These are phyloP conservation scores for Acrossocheilus wenchowensis DNA, from an alignment of 2,797 vertebrate species.

Conservation along the genomic window DNA sequence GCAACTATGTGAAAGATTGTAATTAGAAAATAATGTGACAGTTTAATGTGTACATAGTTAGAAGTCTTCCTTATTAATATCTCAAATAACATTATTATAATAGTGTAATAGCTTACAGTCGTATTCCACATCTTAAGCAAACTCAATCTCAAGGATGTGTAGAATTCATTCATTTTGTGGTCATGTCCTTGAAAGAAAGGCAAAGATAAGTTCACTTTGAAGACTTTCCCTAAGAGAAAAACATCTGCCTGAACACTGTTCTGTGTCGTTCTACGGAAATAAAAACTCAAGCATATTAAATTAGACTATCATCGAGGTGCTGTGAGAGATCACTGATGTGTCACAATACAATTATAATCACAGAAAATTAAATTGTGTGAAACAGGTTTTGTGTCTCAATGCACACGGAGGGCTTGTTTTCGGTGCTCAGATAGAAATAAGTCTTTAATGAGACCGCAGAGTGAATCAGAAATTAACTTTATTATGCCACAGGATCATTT, in stretches of 20 bases:
- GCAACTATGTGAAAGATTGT: background rate
- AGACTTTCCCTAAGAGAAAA: background rate
- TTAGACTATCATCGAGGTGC: background rate
- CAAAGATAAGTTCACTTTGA: background rate
- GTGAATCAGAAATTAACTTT: slow-evolving; percentile 16
- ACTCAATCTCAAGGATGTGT: background rate
- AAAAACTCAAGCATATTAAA: slow-evolving; percentile 10
- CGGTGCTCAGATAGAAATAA: slow-evolving; percentile 12
- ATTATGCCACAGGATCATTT: slow-evolving; percentile 1
- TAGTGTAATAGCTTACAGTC: background rate
- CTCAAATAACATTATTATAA: slow-evolving; percentile 6
- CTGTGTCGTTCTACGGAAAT: background rate
- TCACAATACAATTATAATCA: slow-evolving; percentile 34
- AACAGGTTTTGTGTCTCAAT: slow-evolving; percentile 30
- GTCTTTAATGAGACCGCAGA: background rate
- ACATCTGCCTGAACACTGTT: background rate
- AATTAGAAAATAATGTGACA: slow-evolving; percentile 2
- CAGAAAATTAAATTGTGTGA: slow-evolving; percentile 34
- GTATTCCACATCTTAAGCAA: background rate
- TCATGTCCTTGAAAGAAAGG: background rate
- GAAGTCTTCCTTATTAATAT: slow-evolving; percentile 17
- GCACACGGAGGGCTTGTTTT: slow-evolving; percentile 28
- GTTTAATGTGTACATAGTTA: background rate
- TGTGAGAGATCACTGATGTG: slow-evolving; percentile 15
- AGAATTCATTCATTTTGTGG: background rate